Conservation (phyloP, 2,888 invertebrate genomes). For the Tuta absoluta region DNA sequence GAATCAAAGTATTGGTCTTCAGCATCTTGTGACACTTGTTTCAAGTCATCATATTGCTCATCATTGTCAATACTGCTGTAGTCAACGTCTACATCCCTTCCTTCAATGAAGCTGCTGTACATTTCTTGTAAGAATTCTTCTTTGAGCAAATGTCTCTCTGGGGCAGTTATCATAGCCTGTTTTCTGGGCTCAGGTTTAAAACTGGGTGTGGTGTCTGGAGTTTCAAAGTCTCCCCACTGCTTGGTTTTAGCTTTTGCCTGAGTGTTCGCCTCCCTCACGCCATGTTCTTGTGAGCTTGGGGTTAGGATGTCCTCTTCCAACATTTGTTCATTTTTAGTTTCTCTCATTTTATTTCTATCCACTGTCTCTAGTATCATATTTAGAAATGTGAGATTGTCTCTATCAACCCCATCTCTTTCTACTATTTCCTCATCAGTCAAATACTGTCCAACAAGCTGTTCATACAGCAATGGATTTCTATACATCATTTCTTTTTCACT, state of each 20-base stretch:
- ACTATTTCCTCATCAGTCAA: constrained; percentile 88
- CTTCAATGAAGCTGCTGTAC: constrained; percentile 91
- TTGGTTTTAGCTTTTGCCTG: constrained; percentile 49
- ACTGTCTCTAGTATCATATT: constrained; percentile 90
- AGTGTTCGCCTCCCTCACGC: neutral
- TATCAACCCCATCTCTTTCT: constrained; percentile 82
- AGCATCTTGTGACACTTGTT: constrained; percentile 86
- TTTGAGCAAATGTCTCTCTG: constrained; percentile 84
- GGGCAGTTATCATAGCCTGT: constrained; percentile 71
- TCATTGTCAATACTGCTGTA: constrained; percentile 91
- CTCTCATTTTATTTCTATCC: constrained; percentile 86
- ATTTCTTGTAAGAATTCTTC: constrained; percentile 92
- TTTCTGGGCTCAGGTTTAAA: constrained; percentile 57
- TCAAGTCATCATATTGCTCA: constrained; percentile 88
- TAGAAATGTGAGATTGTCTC: constrained; percentile 83
- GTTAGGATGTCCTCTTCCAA: constrained; percentile 74
- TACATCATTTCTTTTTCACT: constrained; percentile 96
- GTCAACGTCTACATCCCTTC: constrained; percentile 91
- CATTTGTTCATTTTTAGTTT: constrained; percentile 82
- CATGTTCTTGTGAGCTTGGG: constrained; percentile 5
- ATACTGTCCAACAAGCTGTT: constrained; percentile 93
- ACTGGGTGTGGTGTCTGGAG: constrained; percentile 57
- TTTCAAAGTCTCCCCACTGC: constrained; percentile 82
- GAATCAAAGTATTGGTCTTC: constrained; percentile 96
- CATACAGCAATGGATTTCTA: constrained; percentile 93